Base-by-base conservation (phyloP, 2,797 vertebrate genomes). In the Rachycentron canadum region DNA sequence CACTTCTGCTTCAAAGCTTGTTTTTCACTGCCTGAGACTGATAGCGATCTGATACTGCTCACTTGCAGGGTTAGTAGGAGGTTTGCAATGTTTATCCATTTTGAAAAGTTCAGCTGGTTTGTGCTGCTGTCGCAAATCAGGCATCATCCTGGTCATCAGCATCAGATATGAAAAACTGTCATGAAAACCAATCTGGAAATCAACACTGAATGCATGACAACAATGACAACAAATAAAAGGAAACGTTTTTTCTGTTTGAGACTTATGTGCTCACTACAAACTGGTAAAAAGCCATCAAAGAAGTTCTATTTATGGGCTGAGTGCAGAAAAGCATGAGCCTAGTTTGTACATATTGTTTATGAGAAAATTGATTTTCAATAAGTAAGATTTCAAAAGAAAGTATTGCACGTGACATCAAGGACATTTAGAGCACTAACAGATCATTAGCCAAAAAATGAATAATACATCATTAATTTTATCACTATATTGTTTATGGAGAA, bases 1-100 rank as follows among this genome's bases (percentile, higher is more conserved):
- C 45, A 75, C 65, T 49, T 75, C 25, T 41, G 61, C 81, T 83
- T 79, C 40, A 67, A 81, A 84, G 70, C 69, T 26, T 83, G 60
- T 82, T 78, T 85, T 78, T 71, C 25, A n/a, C 25, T 53, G 60
- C 72, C 60, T 64, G 47, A 55, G 55, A 47, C 49, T 57, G 84
- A 88, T 90, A 66, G 17, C 32, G 21, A 82, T 88, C 89, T 74
- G 73, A 69, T 61, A 65, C 32, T 49, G 57, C 70, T 65, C 41
- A 55, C 16, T 34, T 23, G 45, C 10, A 10, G 23, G 30, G 26
- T 45, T 50, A 21, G 49, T 43, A 28, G 19, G 60, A 79, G 66
- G 81, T 74, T 38, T 77, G 66, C 61, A 64, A 87, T 76, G 16
- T 76, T 73, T 82, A 58, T 62, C 50, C 21, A 61, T 53, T 71